Base-by-base conservation (phyloP, 2,113 vertebrate genomes). In the Plestiodon gilberti region DNA sequence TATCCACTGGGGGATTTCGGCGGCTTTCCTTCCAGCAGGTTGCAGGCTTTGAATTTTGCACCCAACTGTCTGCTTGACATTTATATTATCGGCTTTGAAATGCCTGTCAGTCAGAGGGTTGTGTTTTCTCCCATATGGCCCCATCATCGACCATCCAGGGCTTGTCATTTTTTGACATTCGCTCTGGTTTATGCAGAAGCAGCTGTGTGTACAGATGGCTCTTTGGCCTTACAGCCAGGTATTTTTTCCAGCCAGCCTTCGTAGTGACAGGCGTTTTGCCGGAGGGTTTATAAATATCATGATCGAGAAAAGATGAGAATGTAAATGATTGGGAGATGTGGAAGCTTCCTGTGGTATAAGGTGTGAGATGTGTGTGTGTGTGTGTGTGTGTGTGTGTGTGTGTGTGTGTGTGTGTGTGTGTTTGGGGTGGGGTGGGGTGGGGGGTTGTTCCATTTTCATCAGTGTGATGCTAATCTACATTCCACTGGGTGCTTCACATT, bases 71-170 rank as follows among this genome's bases (percentile, higher is more conserved):
- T 80, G 88, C 88, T 65, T 94, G 94, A 89, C 92, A 93, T 93
- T 94, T 94, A 85, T 89, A 84, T 83, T 91, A 89, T 83, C 92
- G 85, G 92, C 93, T 94, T 94, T 91, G 89, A 86, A 93, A 90
- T 85, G 93, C 84, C 48, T 87, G 88, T 89, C 92, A 83, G 38
- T 86, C 78, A 80, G 18, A 82, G 81, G 91, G 89, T 88, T 90
- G 28, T 86, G 82, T 86, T 90, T 91, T 89, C 79, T 88, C 87
- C 91, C 92, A 89, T 93, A 94, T 89, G 91, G 89, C 74, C 38
- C 65, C 81, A 82, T 89, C 93, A 88, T 84, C 69, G 78, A 88
- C n/a, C 65, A 88, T 52, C 65, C 82, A 67, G 90, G 62, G 78
- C 82, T 61, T 87, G 65, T 89, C 88, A 89, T 86, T 91, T n/a